Conservation (phyloP, 2,797 vertebrate genomes). For the Lacerta bilineata region DNA sequence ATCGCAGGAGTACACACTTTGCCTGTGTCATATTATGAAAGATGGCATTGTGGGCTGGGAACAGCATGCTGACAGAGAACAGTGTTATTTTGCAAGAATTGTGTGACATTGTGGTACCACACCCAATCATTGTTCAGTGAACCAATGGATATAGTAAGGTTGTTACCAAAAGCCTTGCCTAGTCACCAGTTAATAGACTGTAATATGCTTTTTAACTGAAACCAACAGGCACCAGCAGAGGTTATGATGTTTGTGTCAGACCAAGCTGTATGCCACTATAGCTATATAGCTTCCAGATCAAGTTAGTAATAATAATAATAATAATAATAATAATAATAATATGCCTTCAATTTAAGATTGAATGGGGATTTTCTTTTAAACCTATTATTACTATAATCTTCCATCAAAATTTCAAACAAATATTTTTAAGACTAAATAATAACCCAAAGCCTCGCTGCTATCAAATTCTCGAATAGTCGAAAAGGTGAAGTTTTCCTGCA, state of each 20-base stretch:
- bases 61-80: not conserved
- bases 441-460: not conserved
- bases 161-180: not conserved
- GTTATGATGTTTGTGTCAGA: not conserved
- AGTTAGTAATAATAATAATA: not conserved
- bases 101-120: not conserved
- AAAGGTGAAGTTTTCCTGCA: slow-evolving; percentile 35
- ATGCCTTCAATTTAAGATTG: too few species aligned
- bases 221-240: not conserved
- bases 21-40: not conserved
- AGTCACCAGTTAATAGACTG: not conserved
- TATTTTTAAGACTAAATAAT: not conserved
- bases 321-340: too few species aligned
- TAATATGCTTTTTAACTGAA: not conserved
- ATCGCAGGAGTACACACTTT: not conserved
- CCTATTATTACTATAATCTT: too few species aligned
- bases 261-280: not conserved
- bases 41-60: not conserved
- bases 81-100: not conserved
- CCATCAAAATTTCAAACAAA: slow-evolving; percentile 36
- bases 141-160: not conserved
- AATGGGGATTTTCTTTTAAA: too few species aligned
- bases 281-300: not conserved
- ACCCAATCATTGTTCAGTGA: not conserved
- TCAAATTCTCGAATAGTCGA: not conserved